Evolutionary conservation across 2,888 invertebrate species (phyloP).

Genomic region (Xanthorhoe spadicearia): DNA sequence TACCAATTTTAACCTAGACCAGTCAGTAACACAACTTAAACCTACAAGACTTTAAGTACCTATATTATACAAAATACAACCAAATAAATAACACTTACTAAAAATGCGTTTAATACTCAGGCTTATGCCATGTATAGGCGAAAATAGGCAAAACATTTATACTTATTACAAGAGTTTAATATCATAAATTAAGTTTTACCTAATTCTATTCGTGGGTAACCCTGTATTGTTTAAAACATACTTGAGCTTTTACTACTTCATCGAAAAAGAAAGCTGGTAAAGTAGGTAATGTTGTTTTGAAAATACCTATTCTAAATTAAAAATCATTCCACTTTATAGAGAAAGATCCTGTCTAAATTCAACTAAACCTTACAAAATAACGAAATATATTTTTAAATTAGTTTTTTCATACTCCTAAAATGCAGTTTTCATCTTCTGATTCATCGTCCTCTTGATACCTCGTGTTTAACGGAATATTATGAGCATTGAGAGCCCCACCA

Average conservation of each 20-base stretch:
- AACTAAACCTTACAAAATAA: too few relatives aligned
- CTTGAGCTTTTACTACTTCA: too few relatives aligned
- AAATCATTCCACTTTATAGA: too few relatives aligned
- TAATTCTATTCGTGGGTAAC: too few relatives aligned
- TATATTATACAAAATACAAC: background rate
- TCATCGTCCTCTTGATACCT: slow-evolving; percentile 37
- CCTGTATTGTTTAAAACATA: too few relatives aligned
- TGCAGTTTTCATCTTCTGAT: slow-evolving; percentile 47
- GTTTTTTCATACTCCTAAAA: slow-evolving; percentile 51
- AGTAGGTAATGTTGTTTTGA: too few relatives aligned
- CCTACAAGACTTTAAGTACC: background rate
- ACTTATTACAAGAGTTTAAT: background rate
- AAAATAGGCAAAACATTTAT: background rate
- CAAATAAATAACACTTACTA: background rate
- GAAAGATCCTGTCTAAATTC: too few relatives aligned
- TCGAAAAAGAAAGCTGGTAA: too few relatives aligned
- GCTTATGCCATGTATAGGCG: background rate
- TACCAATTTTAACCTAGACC: too few relatives aligned
- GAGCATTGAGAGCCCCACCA: slow-evolving; percentile 27
- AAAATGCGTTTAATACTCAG: background rate
- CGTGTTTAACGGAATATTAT: slow-evolving; percentile 20
- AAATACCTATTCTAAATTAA: too few relatives aligned
- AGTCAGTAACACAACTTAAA: too few relatives aligned
- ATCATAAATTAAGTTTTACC: too few relatives aligned
- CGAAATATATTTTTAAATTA: background rate